A percentile compares a stretch with the other conserved stretches of the same genome.
Evolutionary conservation across 2,888 invertebrate genomes (phyloP).

Genomic region (Troilus luridus): DNA sequence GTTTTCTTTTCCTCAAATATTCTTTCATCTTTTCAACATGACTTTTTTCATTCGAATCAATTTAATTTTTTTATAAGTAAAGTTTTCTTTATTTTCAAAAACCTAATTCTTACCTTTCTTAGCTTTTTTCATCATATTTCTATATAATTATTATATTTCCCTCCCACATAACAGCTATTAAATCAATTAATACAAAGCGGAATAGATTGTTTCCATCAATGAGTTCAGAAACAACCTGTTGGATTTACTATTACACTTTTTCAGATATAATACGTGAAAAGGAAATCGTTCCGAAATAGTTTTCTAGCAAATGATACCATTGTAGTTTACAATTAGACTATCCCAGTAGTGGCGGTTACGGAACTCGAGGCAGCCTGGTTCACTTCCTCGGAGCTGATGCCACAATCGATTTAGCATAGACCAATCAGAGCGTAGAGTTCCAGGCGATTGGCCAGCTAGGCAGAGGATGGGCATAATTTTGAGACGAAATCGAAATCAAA

Average conservation of each 20-base stretch:
- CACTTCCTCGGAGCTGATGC: not conserved
- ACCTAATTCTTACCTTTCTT: too few species aligned
- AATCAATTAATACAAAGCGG: too few species aligned
- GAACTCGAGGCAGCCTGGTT: not conserved
- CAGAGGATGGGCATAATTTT: not conserved
- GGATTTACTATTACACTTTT: not conserved
- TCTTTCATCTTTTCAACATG: too few species aligned
- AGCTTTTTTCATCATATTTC: too few species aligned
- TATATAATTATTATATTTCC: too few species aligned
- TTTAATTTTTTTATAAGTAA: too few species aligned
- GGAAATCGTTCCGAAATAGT: not conserved
- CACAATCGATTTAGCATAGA: conserved; percentile 30
- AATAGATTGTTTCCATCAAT: too few species aligned
- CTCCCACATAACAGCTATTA: too few species aligned
- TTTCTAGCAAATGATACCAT: not conserved
- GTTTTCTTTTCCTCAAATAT: too few species aligned
- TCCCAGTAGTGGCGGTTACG: not conserved
- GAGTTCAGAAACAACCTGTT: too few species aligned
- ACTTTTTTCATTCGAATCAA: too few species aligned
- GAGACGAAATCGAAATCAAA: conserved; percentile 2
- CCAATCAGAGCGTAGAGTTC: conserved; percentile 26
- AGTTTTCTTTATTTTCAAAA: too few species aligned
- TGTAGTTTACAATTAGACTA: not conserved
- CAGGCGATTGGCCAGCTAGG: not conserved
- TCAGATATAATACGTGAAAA: not conserved